Evolutionary conservation across 2,888 invertebrate genomes (phyloP), one percentile per base, ranked within the genome.

Genomic region (Blastobasis adustella): DNA sequence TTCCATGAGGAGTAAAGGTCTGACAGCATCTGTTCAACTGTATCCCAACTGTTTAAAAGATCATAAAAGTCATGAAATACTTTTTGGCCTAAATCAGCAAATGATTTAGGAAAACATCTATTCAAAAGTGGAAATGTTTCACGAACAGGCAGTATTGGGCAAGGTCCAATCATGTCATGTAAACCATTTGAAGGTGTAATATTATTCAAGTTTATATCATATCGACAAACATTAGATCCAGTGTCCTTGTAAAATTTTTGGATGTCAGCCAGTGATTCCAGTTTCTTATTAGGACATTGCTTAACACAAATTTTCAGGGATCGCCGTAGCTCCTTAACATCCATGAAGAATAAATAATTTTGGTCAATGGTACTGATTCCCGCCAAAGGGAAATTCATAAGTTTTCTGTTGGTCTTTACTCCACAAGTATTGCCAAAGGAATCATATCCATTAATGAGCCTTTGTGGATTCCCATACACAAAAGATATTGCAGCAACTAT

Each of bases 391-490:
- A 94, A 90, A 59, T 93, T 91, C 6, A 92, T 92, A 56, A 95
- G 91, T 60, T 91, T 92, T 61, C 92, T 93, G 78, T 97, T 98
- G 59, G 85, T 88, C 65, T 92, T 92, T 37, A 94, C 93, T 10
- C 98, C 98, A 79, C 98, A 98, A 40, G 96, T 96, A 75, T 98
- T 98, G 6, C 97, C 97, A 87, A 96, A 98, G 52, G 96, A 96
- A 77, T 98, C 97, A 79, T 95, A 96, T 10, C 97, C 97, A 89
- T 96, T 96, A 56, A 96, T 93, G 45, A 97, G 90, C 58, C 96
- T 90, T 66, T 93, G 80, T 0, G 97, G 96, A 81, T 95, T 95
- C 10, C 96, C 97, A 75, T 95, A 96, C 1, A 96, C 95, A 73
- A 96, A 92, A 7, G 97, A 95, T 85, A 97, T 96, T 8, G 93